Percentiles rank a stretch among this genome's conserved stretches.
Conservation (phyloP, 2,113 vertebrate genomes). For the Dipodomys stephensi region DNA sequence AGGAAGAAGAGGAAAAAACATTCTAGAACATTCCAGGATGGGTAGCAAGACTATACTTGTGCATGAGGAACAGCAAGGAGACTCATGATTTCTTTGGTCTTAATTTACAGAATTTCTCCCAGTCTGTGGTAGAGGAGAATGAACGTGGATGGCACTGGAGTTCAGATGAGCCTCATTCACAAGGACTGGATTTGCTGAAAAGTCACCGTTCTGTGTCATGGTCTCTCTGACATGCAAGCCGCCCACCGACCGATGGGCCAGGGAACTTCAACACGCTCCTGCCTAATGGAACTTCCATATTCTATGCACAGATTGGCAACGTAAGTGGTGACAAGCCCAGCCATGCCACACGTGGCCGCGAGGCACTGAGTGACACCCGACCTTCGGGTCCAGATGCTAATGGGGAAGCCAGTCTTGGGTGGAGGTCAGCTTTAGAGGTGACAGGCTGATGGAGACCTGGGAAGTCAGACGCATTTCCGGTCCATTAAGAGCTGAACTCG, state of each 20-base stretch:
- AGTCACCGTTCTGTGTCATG: not conserved
- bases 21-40: not conserved
- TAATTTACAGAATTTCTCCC: not conserved
- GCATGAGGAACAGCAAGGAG: not conserved
- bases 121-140: not conserved
- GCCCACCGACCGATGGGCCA: not conserved
- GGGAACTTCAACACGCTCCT: slow-evolving; percentile 13
- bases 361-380: slow-evolving; percentile 63
- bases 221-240: slow-evolving; percentile 41
- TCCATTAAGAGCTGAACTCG: slow-evolving; percentile 9
- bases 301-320: slow-evolving; percentile 14
- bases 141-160: too few relatives aligned
- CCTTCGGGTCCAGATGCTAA: slow-evolving; percentile 62
- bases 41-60: fast-evolving
- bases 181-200: slow-evolving; percentile 33
- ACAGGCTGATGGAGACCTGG: slow-evolving; percentile 61
- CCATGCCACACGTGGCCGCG: slow-evolving; percentile 56
- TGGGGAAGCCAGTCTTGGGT: slow-evolving; percentile 40
- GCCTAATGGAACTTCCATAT: slow-evolving; percentile 38
- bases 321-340: slow-evolving; percentile 29
- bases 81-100: not conserved
- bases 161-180: fast-evolving
- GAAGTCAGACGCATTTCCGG: slow-evolving; percentile 38
- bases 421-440: slow-evolving; percentile 65
- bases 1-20: not conserved